phyloP scores from a whole-genome alignment of 2,888 invertebrate genomes.

The Tiliacea aurago region DNA sequence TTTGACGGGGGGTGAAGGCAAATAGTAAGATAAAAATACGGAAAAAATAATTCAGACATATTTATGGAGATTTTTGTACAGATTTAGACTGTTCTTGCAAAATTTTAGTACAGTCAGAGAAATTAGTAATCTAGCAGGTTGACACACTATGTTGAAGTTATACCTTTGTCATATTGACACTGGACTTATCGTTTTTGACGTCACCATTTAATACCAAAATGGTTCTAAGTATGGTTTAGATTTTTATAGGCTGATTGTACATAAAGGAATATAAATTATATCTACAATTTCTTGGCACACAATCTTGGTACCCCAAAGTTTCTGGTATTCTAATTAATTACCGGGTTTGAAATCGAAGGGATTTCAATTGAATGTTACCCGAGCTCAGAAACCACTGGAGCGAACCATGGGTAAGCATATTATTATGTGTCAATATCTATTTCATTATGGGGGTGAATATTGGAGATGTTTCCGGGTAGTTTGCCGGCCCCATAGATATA shows the following conservation, averaged over 20 bases:
- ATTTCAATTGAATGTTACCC: constrained; percentile 44
- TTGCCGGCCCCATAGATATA: background rate
- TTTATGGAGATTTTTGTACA: background rate
- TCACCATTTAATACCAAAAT: background rate
- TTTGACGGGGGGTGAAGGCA: background rate
- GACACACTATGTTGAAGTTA: background rate
- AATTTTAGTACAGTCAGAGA: background rate
- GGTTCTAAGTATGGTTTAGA: background rate
- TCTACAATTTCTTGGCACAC: background rate
- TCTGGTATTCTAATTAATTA: constrained; percentile 45
- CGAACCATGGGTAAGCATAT: background rate
- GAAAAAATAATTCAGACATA: background rate
- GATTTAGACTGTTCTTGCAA: background rate
- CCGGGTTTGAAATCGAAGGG: constrained; percentile 39
- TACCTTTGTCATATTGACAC: background rate
- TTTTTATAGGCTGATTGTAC: no score
- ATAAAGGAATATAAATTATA: background rate
- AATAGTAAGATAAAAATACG: background rate
- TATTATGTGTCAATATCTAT: constrained; percentile 17
- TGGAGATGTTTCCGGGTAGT: background rate
- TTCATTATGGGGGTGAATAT: background rate
- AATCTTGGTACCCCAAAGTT: constrained; percentile 36
- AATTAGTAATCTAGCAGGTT: background rate
- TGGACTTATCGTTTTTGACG: no score
- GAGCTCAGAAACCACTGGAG: constrained; percentile 22